Evolutionary conservation across 2,888 invertebrate species (phyloP).

Genomic region (Aplocera efformata): DNA sequence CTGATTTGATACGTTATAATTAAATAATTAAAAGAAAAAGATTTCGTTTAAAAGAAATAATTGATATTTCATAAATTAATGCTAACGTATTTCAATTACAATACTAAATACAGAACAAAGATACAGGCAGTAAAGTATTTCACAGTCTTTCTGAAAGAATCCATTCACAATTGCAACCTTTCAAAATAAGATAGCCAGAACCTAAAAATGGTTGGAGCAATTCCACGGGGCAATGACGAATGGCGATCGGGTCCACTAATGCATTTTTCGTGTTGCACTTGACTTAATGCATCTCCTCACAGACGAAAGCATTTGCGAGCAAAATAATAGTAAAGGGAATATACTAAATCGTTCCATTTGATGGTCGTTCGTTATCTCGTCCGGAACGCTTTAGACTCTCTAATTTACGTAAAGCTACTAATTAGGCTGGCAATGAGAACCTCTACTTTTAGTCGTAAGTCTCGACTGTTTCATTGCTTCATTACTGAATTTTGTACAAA

Average conservation of each 20-base stretch:
- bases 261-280: conserved; percentile 80
- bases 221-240: conserved; percentile 63
- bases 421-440: conserved; percentile 18
- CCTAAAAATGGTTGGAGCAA: conserved; percentile 2
- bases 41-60: too few species aligned
- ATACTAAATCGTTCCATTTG: conserved; percentile 43
- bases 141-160: background rate
- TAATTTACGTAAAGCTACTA: conserved; percentile 21
- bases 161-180: background rate
- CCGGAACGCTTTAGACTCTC: conserved; percentile 28
- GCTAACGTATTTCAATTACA: too few species aligned
- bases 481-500: background rate
- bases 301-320: conserved; percentile 25
- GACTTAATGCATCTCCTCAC: conserved; percentile 68
- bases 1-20: too few species aligned
- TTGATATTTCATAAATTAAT: too few species aligned
- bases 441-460: conserved; percentile 12
- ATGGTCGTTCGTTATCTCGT: conserved; percentile 35
- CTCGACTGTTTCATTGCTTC: conserved; percentile 8
- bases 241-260: conserved; percentile 59
- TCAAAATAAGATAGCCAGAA: background rate
- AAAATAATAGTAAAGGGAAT: conserved; percentile 53
- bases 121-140: too few species aligned
- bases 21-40: too few species aligned
- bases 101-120: too few species aligned